These are phyloP conservation scores for Lophius americanus DNA, from an alignment of 2,797 vertebrate species.

Conservation along the genomic window DNA sequence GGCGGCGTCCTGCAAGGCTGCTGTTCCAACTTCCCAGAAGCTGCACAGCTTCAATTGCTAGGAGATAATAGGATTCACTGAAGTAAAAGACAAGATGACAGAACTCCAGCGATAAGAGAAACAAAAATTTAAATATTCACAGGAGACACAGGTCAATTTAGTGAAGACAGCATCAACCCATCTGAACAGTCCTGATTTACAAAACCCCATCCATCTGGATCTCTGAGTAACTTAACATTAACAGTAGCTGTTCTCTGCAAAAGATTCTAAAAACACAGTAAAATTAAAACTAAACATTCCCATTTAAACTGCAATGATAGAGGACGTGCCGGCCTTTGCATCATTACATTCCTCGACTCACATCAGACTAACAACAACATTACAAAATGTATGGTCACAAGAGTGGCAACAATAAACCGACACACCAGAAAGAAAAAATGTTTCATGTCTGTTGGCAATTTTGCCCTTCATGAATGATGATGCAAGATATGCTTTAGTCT, in stretches of 20 bases:
- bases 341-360: not conserved
- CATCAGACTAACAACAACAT: not conserved
- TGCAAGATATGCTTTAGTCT: not conserved
- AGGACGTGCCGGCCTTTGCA: not conserved
- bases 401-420: not conserved
- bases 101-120: not conserved
- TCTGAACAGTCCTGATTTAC: not conserved
- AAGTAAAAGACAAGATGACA: not conserved
- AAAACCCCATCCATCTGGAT: conserved; percentile 17
- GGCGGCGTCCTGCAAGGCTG: conserved; percentile 20
- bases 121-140: conserved; percentile 2
- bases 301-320: not conserved
- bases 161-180: not conserved
- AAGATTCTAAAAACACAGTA: not conserved
- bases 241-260: not conserved
- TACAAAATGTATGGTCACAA: not conserved
- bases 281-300: not conserved
- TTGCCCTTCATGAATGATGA: not conserved
- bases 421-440: not conserved
- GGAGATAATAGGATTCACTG: not conserved
- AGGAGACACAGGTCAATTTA: conserved; percentile 3
- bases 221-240: conserved; percentile 8
- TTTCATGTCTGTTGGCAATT: not conserved
- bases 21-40: conserved; percentile 33
- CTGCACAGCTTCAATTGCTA: not conserved